A percentile compares a stretch with the other conserved stretches of the same genome.
Evolutionary conservation across 92 coral and sea anemone genomes (phyloP).

Genomic region (Epizoanthus fatuus): DNA sequence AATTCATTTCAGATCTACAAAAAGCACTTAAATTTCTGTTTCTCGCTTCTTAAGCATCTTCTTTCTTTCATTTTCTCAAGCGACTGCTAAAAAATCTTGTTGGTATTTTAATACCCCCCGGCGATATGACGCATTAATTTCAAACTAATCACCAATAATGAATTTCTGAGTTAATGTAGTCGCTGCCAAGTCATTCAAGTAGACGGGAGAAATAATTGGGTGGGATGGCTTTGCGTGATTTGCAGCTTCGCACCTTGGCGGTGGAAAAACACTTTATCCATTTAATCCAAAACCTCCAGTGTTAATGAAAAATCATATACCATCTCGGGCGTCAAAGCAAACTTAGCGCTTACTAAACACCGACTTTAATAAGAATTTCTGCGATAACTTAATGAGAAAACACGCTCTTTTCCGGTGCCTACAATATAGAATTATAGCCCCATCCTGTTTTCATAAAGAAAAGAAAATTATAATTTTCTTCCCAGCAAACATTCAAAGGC

Average conservation of each 20-base stretch:
- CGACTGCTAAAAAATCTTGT: constrained; percentile 13
- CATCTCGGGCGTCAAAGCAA: constrained; percentile 23
- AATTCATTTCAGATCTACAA: background rate
- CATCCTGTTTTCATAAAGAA: constrained; percentile 54
- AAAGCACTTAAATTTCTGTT: background rate
- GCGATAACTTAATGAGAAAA: constrained; percentile 43
- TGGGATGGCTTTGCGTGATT: background rate
- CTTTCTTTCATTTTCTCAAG: constrained; percentile 17
- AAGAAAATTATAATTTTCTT: constrained; percentile 36
- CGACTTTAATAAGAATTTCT: constrained; percentile 43
- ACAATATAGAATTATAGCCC: constrained; percentile 25
- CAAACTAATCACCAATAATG: constrained; percentile 37
- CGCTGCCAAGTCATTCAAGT: constrained; percentile 7
- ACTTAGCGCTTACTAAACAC: background rate
- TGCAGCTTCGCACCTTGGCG: constrained; percentile 6
- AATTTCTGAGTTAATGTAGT: constrained; percentile 37
- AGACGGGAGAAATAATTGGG: constrained; percentile 20
- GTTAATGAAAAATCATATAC: background rate
- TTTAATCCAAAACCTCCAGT: background rate
- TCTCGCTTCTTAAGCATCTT: background rate
- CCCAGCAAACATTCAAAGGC: constrained; percentile 33
- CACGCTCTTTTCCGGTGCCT: constrained; percentile 47
- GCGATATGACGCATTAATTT: constrained; percentile 27
- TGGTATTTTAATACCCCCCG: constrained; percentile 36
- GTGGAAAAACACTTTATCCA: constrained; percentile 17